Conservation (phyloP, 2,888 invertebrate genomes). For the Xiphydria camelus region DNA sequence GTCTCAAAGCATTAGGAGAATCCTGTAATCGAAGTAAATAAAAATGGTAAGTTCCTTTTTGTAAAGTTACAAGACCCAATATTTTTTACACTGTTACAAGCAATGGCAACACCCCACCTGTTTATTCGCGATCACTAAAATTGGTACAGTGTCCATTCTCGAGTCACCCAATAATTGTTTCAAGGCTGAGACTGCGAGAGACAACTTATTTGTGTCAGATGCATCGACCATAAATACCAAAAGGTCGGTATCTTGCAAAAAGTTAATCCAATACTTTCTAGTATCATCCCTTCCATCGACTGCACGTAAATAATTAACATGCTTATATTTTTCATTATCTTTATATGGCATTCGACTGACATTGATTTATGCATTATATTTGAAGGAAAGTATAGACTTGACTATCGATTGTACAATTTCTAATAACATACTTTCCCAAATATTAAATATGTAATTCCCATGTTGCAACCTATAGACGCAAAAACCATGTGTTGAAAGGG, state of each 20-base stretch:
- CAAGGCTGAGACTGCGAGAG: slow-evolving; percentile 47
- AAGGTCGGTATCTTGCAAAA: slow-evolving; percentile 56
- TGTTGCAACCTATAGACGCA: slow-evolving; percentile 47
- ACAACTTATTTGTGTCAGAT: slow-evolving; percentile 46
- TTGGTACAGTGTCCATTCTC: slow-evolving; percentile 51
- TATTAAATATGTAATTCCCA: slow-evolving; percentile 43
- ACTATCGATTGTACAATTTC: not conserved
- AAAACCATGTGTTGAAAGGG: slow-evolving; percentile 49
- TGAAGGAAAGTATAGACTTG: not conserved
- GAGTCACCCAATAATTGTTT: slow-evolving; percentile 54
- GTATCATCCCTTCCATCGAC: slow-evolving; percentile 52
- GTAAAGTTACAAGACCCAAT: not conserved
- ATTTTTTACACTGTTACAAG: not conserved
- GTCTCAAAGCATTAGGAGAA: slow-evolving; percentile 43
- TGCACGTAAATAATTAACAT: slow-evolving; percentile 24
- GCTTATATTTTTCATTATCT: too few species aligned
- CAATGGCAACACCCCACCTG: slow-evolving; percentile 40
- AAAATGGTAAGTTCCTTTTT: not conserved
- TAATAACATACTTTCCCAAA: slow-evolving; percentile 53
- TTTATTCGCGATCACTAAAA: slow-evolving; percentile 55
- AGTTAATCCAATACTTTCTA: slow-evolving; percentile 52
- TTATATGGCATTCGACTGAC: too few species aligned
- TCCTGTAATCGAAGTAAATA: slow-evolving; percentile 35
- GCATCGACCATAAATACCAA: slow-evolving; percentile 56
- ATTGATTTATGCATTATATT: too few species aligned